Base-by-base conservation (phyloP, 2,113 vertebrate genomes). In the Pedionomus torquatus region DNA sequence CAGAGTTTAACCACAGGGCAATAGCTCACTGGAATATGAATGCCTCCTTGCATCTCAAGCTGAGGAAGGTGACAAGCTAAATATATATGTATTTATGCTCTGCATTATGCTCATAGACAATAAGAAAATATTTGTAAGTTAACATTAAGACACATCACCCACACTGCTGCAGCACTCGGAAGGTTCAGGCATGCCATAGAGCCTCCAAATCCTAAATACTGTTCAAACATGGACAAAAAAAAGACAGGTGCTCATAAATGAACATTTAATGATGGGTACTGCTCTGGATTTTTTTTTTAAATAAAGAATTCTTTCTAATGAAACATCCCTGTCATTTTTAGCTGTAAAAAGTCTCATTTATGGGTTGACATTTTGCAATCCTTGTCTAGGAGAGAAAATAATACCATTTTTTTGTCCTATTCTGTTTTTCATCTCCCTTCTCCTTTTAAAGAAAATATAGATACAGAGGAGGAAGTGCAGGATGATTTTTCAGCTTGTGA, bases 91-190 rank as follows among this genome's bases (percentile, higher is more conserved):
- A 31, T 82, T 90, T 95, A 51, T 61, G 37, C 23, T 76, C 44
- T 28, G 19, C 30, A 11, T 63, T 44, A 28, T 24, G 26, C 48
- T 19, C 49, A 31, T 1, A 70, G 25, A 55, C 25, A 89, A 79
- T 25, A 83, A 60, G 33, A 39, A 92, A 92, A 63, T 33, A 87
- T n/a, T 90, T 60, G n/a, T 78, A 70, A 94, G 55, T 6, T 69
- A 17, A 3, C 30, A 16, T 1, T 54, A 65, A 64, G 37, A 25
- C 0, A 0, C 0, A 0, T 80, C 43, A 61, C 37, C 10, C 57
- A 30, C 0, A 8, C 24, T 78, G 61, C 65, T 57, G 30, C 43
- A n/a, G 58, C 26, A 35, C 58, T 63, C 1, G 0, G 28, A 63
- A 30, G 43, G 33, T 86, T 84, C 35, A 51, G 68, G 37, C 26